Percentiles rank a stretch among this genome's conserved stretches.
phyloP scores from a whole-genome alignment of 1,140 invertebrate genomes.

The Bombus sylvicola region DNA sequence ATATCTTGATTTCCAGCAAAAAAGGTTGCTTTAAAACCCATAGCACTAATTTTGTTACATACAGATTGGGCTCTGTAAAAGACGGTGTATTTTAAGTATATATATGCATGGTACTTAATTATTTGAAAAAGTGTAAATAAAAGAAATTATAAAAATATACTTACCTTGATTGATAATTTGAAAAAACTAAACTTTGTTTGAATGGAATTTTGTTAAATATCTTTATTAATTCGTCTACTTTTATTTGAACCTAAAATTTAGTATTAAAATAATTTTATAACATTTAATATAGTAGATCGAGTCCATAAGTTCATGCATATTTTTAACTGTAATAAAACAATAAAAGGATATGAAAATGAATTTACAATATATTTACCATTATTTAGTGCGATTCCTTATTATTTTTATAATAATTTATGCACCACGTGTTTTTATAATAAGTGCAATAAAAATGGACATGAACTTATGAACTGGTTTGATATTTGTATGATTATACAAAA shows the following conservation, averaged over 20 bases:
- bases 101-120: background rate
- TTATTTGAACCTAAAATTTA: constrained; percentile 83
- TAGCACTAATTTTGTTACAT: constrained; percentile 86
- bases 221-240: constrained; percentile 87
- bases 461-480: background rate
- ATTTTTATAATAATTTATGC: background rate
- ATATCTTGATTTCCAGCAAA: constrained; percentile 92
- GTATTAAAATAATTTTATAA: background rate
- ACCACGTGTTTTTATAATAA: background rate
- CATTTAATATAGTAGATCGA: background rate
- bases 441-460: background rate
- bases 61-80: constrained; percentile 86
- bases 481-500: background rate
- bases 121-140: constrained; percentile 19
- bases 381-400: background rate
- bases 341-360: no score
- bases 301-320: no score
- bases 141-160: constrained; percentile 46
- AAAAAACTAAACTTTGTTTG: constrained; percentile 96
- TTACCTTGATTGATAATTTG: constrained; percentile 91
- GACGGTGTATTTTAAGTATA: background rate
- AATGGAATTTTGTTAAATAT: constrained; percentile 90
- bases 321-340: no score
- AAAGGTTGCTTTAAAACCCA: constrained; percentile 88
- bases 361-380: background rate